Percentiles rank a stretch among this genome's conserved stretches.
Evolutionary conservation across 30 jellyfish, hydroid and myxozoan genomes (phyloP).

Genomic region (Turritopsis rubra): DNA sequence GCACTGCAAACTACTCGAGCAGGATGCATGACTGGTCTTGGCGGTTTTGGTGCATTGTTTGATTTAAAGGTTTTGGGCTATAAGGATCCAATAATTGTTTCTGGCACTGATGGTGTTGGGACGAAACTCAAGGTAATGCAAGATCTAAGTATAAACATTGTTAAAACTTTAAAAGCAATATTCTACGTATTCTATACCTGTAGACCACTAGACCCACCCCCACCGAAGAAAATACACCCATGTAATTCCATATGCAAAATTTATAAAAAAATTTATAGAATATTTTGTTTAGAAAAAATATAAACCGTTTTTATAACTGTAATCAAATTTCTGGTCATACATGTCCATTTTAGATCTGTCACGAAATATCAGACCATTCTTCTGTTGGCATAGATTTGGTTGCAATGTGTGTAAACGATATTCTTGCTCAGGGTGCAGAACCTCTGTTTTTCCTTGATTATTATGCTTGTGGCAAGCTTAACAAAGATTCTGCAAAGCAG

Average conservation of each 20-base stretch:
- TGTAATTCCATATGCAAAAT: too few species aligned
- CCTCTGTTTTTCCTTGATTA: conserved; percentile 86
- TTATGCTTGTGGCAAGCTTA: conserved; percentile 84
- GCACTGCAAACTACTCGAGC: conserved; percentile 74
- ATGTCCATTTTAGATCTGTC: conserved; percentile 76
- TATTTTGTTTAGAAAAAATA: too few species aligned
- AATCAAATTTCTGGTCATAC: too few species aligned
- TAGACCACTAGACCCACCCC: too few species aligned
- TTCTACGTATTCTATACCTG: too few species aligned
- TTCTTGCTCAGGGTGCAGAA: conserved; percentile 92
- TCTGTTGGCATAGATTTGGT: conserved; percentile 90
- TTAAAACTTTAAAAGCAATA: too few species aligned
- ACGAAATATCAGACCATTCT: conserved; percentile 53
- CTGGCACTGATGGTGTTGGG: conserved; percentile 98
- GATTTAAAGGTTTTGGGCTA: conserved; percentile 70
- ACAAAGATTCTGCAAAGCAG: conserved; percentile 51
- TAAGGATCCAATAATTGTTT: conserved; percentile 66
- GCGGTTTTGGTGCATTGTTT: conserved; percentile 93
- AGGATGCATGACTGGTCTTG: conserved; percentile 81
- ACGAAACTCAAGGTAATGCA: conserved; percentile 70
- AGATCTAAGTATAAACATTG: not conserved
- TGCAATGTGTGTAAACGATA: conserved; percentile 95
- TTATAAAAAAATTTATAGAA: too few species aligned
- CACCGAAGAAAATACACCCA: too few species aligned
- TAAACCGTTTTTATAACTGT: too few species aligned